Evolutionary conservation across 1,140 invertebrate species (phyloP), one percentile per base, ranked within the genome.

Genomic region (Arion vulgaris): DNA sequence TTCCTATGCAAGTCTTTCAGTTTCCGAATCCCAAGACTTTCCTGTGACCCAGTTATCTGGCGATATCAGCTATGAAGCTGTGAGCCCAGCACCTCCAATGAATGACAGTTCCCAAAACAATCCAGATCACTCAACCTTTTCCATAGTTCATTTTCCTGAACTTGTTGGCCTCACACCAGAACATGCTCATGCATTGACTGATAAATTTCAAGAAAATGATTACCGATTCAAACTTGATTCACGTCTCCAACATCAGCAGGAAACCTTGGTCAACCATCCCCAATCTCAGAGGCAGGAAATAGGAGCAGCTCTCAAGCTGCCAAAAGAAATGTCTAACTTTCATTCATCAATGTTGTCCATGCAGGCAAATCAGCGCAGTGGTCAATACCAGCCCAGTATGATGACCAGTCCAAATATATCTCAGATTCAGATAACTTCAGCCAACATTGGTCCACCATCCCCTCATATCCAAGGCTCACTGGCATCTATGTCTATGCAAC

Each of bases 1-100:
- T 51, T 83, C 85, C 28, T 83, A 84, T 49, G 77, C 71, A n/a
- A 81, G 51, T 32, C 28, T 80, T 17, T 34, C 76, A 5, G 66
- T 80, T 5, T 19, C 36, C 19, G 78, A 80, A 19, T 71, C 78
- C 41, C 45, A 71, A 17, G 62, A 80, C 32, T 75, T 79, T 53
- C 84, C 81, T 36, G 23, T 80, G 17, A 78, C 84, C 0, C 83
- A 84, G 28, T 78, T 85, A 26, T 68, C 80, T 34, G 84, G 83
- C 17, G 84, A 87, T 34, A 86, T 90, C 80, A 88, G 82, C 45
- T 91, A 91, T 83, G 90, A 91, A 73, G 87, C 90, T 28, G 89
- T 91, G 17, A 90, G 89, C 74, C 90, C 90, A n/a, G 86, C 87
- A 51, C 84, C 88, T 66, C 79, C 87, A 36, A 62, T 88, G 34